A percentile compares a stretch with the other conserved stretches of the same genome.
Conservation (phyloP, 2,888 invertebrate genomes). For the Chironomus riparius region DNA sequence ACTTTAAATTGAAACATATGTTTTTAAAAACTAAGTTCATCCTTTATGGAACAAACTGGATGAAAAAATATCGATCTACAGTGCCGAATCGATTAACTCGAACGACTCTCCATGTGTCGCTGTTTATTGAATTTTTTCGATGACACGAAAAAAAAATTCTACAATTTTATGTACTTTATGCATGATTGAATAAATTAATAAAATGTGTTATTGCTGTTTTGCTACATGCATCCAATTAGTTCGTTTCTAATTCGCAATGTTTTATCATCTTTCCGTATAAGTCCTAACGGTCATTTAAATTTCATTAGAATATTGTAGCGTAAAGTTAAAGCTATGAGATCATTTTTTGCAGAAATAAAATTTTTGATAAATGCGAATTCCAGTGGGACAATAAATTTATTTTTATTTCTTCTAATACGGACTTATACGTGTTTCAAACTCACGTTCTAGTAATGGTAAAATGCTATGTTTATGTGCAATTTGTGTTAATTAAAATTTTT, state of each 20-base stretch:
- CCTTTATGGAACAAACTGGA: neutral
- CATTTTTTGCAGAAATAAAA: neutral
- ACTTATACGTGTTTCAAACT: neutral
- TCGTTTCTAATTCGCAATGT: neutral
- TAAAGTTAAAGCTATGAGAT: neutral
- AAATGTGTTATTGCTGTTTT: neutral
- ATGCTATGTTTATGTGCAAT: slow-evolving; percentile 6
- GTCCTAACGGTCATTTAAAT: neutral
- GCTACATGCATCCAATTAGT: slow-evolving; percentile 16
- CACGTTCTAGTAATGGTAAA: neutral
- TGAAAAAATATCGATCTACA: neutral
- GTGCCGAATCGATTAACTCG: neutral
- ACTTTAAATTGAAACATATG: neutral
- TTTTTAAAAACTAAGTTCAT: neutral
- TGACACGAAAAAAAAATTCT: neutral
- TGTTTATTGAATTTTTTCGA: neutral
- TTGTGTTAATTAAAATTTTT: slow-evolving; percentile 21
- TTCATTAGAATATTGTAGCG: neutral
- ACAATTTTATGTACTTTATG: neutral
- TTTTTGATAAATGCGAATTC: slow-evolving; percentile 14
- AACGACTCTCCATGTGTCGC: neutral
- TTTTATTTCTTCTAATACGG: neutral
- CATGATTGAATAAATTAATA: neutral
- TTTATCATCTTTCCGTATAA: neutral
- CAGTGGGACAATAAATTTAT: slow-evolving; percentile 3